These are phyloP conservation scores for Rutpela maculata DNA, from an alignment of 2,888 invertebrate genomes.

Conservation along the genomic window DNA sequence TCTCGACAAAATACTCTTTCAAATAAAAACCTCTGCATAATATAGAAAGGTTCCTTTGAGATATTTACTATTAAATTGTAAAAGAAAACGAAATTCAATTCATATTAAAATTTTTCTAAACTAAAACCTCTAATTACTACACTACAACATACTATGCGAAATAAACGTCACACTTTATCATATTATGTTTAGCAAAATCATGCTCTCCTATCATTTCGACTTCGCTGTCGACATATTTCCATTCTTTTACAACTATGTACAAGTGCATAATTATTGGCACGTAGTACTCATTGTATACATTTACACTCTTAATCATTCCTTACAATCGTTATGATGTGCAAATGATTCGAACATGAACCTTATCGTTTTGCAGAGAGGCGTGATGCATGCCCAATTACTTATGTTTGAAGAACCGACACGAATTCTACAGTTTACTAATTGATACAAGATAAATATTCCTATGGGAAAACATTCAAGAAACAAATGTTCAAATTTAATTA, in stretches of 20 bases:
- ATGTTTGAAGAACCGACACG: background rate
- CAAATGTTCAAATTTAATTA: background rate
- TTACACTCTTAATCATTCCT: background rate
- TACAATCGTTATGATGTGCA: background rate
- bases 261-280: background rate
- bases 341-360: background rate
- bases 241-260: background rate
- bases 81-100: too few relatives aligned
- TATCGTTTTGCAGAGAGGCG: background rate
- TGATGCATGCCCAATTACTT: background rate
- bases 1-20: too few relatives aligned
- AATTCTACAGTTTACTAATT: background rate
- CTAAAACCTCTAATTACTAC: too few relatives aligned
- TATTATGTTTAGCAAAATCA: too few relatives aligned
- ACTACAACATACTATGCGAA: too few relatives aligned
- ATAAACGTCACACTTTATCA: too few relatives aligned
- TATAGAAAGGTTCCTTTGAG: too few relatives aligned
- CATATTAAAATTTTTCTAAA: too few relatives aligned
- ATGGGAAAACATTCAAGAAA: background rate
- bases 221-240: background rate
- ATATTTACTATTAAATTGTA: too few relatives aligned
- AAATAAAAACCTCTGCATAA: too few relatives aligned
- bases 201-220: background rate
- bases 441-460: background rate
- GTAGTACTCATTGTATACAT: conserved; percentile 3